Base-by-base conservation (phyloP, 1,140 invertebrate species). In the Idris sp. region DNA sequence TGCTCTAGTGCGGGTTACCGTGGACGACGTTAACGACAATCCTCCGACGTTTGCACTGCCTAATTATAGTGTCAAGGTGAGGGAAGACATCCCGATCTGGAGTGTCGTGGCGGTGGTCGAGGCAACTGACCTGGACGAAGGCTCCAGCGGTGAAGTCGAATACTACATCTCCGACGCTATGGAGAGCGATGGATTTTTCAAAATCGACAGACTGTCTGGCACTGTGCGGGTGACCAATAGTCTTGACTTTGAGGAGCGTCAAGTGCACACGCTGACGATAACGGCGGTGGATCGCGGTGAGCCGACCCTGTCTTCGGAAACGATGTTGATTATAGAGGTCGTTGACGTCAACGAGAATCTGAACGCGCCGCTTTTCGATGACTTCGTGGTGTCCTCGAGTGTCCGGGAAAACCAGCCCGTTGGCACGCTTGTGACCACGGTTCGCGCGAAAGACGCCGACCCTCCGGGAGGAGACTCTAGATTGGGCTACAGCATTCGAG, bases 11-110 rank as follows among this genome's bases (percentile, higher is more conserved):
- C 87, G 94, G 11, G 90, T 98, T 10, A 89, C 90, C 1, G 92
- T 98, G 0, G 92, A 95, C 74, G 97, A 98, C 81, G 92, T 97
- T 14, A 98, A 98, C 81, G 97, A 98, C 84, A 96, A 97, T 79
- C 89, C 93, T 0, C 97, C 97, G 0, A 89, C 87, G 25, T 98
- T 98, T 75, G 91, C 91, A 11, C 84, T 94, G 2, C 76, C 90
- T 9, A 91, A 89, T 28, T 96, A 96, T 81, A 90, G 89, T 1
- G 94, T 96, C 2, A 95, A 96, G 81, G 91, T 97, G 0, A 90
- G 95, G 0, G 97, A 98, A 86, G 97, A 98, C 84, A 90, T 98
- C 22, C 97, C 97, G 0, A 86, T 92, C 1, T 96, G 96, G 49
- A 93, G 94, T 25, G 92, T 97, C 0, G 92, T 98, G 0, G 95